Conservation (phyloP, 2,797 vertebrate species). For the Acestrorhynchus altus region DNA sequence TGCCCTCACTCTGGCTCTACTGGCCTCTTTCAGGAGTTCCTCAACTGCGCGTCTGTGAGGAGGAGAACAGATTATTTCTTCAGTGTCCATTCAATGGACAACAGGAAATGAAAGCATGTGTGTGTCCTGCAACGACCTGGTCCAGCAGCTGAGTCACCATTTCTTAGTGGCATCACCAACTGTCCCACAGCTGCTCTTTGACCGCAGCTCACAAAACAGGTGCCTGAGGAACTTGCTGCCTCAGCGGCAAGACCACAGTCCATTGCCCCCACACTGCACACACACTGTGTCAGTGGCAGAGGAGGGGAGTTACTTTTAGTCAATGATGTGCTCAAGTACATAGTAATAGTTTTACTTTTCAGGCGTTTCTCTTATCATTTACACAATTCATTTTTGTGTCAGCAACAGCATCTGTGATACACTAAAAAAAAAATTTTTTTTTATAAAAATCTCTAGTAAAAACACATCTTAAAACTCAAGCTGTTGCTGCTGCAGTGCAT, state of each 20-base stretch:
- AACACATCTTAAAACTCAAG: too few species aligned
- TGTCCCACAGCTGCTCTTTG: constrained; percentile 25
- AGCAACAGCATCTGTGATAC: too few species aligned
- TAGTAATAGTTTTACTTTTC: too few species aligned
- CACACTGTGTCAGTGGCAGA: not conserved
- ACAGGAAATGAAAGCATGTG: constrained; percentile 18
- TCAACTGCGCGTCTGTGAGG: constrained; percentile 89
- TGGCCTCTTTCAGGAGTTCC: constrained; percentile 94
- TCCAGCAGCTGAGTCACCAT: constrained; percentile 23
- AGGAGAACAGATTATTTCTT: not conserved
- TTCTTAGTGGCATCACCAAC: constrained; percentile 19
- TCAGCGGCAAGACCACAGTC: not conserved
- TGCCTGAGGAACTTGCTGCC: not conserved
- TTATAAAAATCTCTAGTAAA: too few species aligned
- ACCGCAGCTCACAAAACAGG: constrained; percentile 19
- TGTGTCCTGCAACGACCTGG: not conserved
- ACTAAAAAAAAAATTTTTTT: too few species aligned
- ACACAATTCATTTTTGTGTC: too few species aligned
- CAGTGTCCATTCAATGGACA: not conserved
- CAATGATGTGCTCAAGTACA: not conserved
- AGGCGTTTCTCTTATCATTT: too few species aligned
- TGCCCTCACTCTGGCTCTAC: constrained; percentile 89
- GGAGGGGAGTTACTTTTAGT: not conserved
- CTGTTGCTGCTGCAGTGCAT: too few species aligned
- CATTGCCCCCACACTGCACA: constrained; percentile 4